phyloP scores from a whole-genome alignment of 1,140 invertebrate species.

The Catajapyx aquilonaris region DNA sequence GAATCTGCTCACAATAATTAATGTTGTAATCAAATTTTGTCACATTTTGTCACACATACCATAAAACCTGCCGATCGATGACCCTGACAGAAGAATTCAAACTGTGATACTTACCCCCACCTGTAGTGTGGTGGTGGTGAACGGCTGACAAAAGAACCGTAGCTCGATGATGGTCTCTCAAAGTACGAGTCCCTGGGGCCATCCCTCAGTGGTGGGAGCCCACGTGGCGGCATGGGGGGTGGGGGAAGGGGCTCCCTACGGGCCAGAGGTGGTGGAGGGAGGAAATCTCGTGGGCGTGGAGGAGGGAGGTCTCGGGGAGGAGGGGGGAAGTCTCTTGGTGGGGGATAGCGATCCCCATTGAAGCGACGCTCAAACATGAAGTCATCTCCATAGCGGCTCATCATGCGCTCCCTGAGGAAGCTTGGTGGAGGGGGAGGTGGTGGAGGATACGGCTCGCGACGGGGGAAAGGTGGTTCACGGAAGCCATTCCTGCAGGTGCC shows the following conservation, averaged over 20 bases:
- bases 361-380: conserved; percentile 58
- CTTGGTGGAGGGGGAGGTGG: conserved; percentile 42
- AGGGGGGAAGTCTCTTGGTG: conserved; percentile 32
- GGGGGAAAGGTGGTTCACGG: conserved; percentile 57
- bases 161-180: no score
- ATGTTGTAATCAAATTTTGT: no score
- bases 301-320: conserved; percentile 10
- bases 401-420: conserved; percentile 64
- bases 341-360: conserved; percentile 31
- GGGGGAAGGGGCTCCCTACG: conserved; percentile 39
- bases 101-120: no score
- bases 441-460: conserved; percentile 57
- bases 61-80: no score
- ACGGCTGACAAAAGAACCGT: no score
- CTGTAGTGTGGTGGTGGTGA: no score
- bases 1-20: no score
- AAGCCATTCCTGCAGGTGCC: not conserved
- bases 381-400: conserved; percentile 57
- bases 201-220: no score
- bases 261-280: conserved; percentile 34
- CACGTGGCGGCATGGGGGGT: conserved; percentile 31
- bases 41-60: no score
- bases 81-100: no score
- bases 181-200: conserved; percentile 1
- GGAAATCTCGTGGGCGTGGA: conserved; percentile 37